Percentiles rank a stretch among this genome's conserved stretches.
These are phyloP conservation scores for Aleiodes leptofemur DNA, from an alignment of 2,888 invertebrate species.

Conservation along the genomic window DNA sequence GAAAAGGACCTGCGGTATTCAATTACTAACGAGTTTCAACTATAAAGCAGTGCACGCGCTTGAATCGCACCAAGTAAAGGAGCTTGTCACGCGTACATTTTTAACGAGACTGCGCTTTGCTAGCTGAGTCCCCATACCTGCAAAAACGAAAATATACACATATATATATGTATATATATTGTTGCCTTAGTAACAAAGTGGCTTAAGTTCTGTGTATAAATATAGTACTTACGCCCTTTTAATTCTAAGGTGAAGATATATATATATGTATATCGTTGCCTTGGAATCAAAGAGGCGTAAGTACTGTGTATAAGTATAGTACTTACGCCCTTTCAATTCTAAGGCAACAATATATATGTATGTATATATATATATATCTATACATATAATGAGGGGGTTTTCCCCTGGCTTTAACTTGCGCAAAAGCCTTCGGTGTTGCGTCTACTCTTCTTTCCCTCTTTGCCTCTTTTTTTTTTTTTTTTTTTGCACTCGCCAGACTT, in stretches of 20 bases:
- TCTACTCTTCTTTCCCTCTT: slow-evolving; percentile 5
- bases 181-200: no score
- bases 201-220: no score
- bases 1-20: slow-evolving; percentile 55
- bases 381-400: slow-evolving; percentile 7
- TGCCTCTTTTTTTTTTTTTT: slow-evolving; percentile 21
- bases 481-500: slow-evolving; percentile 45
- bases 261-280: no score
- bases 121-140: slow-evolving; percentile 38
- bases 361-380: slow-evolving; percentile 9
- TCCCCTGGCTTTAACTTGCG: slow-evolving; percentile 18
- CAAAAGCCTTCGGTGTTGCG: slow-evolving; percentile 10
- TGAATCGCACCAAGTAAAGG: slow-evolving; percentile 59
- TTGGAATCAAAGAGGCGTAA: no score
- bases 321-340: no score
- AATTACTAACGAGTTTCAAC: slow-evolving; percentile 64
- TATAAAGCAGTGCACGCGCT: slow-evolving; percentile 55
- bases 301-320: no score
- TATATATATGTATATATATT: not conserved
- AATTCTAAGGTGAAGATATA: no score
- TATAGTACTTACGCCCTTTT: no score
- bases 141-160: slow-evolving; percentile 12
- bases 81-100: slow-evolving; percentile 66
- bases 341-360: slow-evolving; percentile 6
- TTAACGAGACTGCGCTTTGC: slow-evolving; percentile 61